Conservation (phyloP, 2,888 invertebrate species). For the Abscondita cerata region DNA sequence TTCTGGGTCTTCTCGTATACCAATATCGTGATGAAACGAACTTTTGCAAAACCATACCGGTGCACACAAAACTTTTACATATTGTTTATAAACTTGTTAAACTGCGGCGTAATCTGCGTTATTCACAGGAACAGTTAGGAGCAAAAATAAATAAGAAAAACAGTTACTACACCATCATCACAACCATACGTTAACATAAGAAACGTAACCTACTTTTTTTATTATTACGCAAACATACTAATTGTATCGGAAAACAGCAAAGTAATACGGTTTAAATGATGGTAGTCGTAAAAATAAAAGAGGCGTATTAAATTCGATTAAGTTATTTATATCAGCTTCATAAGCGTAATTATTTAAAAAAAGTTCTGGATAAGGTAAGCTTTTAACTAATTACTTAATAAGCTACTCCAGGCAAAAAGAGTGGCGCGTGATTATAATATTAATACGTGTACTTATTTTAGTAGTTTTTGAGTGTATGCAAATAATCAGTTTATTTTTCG, state of each 20-base stretch:
- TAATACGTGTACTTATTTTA: too few species aligned
- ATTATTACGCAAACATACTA: too few species aligned
- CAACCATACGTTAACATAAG: too few species aligned
- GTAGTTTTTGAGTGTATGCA: too few species aligned
- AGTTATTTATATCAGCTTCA: neutral
- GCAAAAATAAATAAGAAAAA: too few species aligned
- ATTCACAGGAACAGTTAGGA: too few species aligned
- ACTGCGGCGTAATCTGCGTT: neutral
- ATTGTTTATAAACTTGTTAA: neutral
- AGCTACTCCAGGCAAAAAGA: neutral
- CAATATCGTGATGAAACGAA: slow-evolving; percentile 55
- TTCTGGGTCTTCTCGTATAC: slow-evolving; percentile 52
- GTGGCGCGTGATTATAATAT: too few species aligned
- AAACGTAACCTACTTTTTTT: too few species aligned
- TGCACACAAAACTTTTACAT: slow-evolving; percentile 22
- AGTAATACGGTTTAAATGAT: neutral
- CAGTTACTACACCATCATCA: too few species aligned
- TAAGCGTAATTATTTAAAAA: neutral
- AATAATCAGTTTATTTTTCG: too few species aligned
- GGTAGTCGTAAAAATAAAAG: neutral
- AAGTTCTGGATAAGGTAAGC: too few species aligned
- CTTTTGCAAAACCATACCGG: slow-evolving; percentile 56
- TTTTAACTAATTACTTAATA: neutral
- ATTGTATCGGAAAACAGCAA: too few species aligned
- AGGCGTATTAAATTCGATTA: neutral